Conservation (phyloP, 2,888 invertebrate genomes). For the Pyrochroa serraticornis region DNA sequence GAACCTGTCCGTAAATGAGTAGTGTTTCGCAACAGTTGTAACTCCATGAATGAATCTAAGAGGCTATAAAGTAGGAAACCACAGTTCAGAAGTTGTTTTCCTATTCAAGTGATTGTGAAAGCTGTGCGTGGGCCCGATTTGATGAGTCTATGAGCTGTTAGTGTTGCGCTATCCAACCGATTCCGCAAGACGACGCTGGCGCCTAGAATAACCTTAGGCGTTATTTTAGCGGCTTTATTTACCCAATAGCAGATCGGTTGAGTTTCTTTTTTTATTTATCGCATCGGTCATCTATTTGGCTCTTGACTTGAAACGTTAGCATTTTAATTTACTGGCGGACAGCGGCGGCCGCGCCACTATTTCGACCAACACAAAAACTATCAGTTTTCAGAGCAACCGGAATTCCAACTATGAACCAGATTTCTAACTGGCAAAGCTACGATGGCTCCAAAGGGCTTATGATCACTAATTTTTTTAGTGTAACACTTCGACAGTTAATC, state of each 20-base stretch:
- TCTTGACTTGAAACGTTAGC: background rate
- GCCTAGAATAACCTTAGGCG: slow-evolving; percentile 36
- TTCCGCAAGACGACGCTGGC: slow-evolving; percentile 41
- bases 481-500: no score
- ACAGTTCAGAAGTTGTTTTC: slow-evolving; percentile 41
- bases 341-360: no score
- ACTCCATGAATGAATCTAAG: slow-evolving; percentile 38
- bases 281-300: slow-evolving; percentile 3
- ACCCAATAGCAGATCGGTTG: slow-evolving; percentile 4
- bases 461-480: no score
- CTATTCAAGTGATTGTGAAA: slow-evolving; percentile 44
- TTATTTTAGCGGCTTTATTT: slow-evolving; percentile 33
- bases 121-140: slow-evolving; percentile 40
- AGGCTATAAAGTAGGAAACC: slow-evolving; percentile 40
- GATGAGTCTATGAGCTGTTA: slow-evolving; percentile 44
- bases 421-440: no score
- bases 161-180: slow-evolving; percentile 38
- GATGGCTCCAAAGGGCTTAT: no score
- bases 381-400: no score
- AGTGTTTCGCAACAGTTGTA: slow-evolving; percentile 30
- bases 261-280: slow-evolving; percentile 9
- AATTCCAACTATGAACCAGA: no score
- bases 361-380: no score
- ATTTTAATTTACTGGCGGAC: no score
- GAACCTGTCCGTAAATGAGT: slow-evolving; percentile 29